phyloP scores from a whole-genome alignment of 30 jellyfish, hydroid and myxozoan genomes.

The Haliclystus octoradiatus region DNA sequence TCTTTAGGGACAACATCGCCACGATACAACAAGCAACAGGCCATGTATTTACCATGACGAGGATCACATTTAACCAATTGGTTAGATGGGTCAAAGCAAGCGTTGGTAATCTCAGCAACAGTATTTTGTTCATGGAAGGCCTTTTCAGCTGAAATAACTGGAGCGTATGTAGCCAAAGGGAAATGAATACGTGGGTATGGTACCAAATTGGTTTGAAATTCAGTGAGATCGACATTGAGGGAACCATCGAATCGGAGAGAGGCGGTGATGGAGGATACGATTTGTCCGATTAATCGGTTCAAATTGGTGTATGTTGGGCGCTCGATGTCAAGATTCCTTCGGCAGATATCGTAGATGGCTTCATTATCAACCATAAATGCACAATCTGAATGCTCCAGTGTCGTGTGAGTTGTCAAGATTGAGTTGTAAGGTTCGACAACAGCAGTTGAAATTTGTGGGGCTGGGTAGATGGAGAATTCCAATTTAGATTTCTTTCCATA shows the following conservation, averaged over 20 bases:
- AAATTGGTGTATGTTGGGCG: conserved; percentile 85
- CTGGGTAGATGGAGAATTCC: conserved; percentile 84
- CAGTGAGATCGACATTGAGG: conserved; percentile 86
- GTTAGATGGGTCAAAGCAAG: conserved; percentile 89
- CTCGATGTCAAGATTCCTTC: conserved; percentile 78
- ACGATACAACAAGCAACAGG: conserved; percentile 83
- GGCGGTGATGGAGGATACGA: conserved; percentile 83
- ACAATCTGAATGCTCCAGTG: conserved; percentile 82
- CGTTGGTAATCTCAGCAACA: conserved; percentile 89
- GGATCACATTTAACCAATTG: conserved; percentile 95
- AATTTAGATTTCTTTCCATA: conserved; percentile 86
- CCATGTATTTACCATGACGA: conserved; percentile 96
- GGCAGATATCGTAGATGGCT: conserved; percentile 85
- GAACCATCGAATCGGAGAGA: conserved; percentile 94
- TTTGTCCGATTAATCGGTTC: conserved; percentile 82
- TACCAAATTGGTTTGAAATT: conserved; percentile 85
- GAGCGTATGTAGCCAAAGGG: conserved; percentile 94
- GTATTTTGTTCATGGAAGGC: conserved; percentile 96
- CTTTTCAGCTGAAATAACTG: conserved; percentile 79
- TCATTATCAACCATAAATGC: conserved; percentile 91
- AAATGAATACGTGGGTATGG: conserved; percentile 96
- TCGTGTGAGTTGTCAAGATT: conserved; percentile 75
- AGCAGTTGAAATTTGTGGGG: conserved; percentile 91
- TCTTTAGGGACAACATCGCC: conserved; percentile 97
- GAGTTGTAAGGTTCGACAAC: conserved; percentile 96